A percentile compares a stretch with the other conserved stretches of the same genome.
These are phyloP conservation scores for Calephelis perditalis DNA, from an alignment of 2,888 invertebrate species.

Conservation along the genomic window DNA sequence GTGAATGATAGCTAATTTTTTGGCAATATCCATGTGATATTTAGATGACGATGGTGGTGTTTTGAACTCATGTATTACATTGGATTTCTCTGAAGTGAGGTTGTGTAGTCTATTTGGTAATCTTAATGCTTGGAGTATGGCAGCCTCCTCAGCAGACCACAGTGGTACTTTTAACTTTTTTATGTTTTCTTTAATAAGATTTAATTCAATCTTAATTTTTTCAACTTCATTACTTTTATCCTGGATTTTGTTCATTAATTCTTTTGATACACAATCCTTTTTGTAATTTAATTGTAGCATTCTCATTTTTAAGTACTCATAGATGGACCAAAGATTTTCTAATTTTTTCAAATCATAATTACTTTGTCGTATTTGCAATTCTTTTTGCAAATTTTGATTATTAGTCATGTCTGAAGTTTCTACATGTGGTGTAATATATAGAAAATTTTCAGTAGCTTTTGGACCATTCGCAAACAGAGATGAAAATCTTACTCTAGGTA, in stretches of 20 bases:
- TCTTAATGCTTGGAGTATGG: constrained; percentile 80
- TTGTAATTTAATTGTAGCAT: constrained; percentile 72
- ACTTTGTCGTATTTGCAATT: constrained; percentile 75
- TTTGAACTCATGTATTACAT: constrained; percentile 45
- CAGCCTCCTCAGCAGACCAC: constrained; percentile 86
- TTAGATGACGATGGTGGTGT: constrained; percentile 47
- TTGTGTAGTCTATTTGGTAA: constrained; percentile 84
- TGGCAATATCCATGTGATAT: constrained; percentile 78
- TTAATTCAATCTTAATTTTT: constrained; percentile 75
- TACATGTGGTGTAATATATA: constrained; percentile 82
- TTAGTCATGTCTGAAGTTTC: constrained; percentile 80
- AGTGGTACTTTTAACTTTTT: constrained; percentile 79
- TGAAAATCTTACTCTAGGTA: constrained; percentile 57
- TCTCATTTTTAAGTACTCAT: constrained; percentile 71
- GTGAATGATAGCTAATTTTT: constrained; percentile 70
- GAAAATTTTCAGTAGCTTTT: constrained; percentile 83
- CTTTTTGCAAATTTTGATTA: constrained; percentile 65
- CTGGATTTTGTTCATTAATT: constrained; percentile 65
- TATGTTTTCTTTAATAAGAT: constrained; percentile 79
- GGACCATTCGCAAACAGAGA: constrained; percentile 83
- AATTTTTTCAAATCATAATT: constrained; percentile 75
- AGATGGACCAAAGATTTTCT: constrained; percentile 79
- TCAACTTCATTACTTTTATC: constrained; percentile 56
- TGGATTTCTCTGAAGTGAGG: constrained; percentile 73
- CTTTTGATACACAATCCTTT: constrained; percentile 63